These are phyloP conservation scores for Chondrilla cf. caribensis DNA, from an alignment of 37 sponge, comb jelly and placozoan genomes.

Conservation along the genomic window DNA sequence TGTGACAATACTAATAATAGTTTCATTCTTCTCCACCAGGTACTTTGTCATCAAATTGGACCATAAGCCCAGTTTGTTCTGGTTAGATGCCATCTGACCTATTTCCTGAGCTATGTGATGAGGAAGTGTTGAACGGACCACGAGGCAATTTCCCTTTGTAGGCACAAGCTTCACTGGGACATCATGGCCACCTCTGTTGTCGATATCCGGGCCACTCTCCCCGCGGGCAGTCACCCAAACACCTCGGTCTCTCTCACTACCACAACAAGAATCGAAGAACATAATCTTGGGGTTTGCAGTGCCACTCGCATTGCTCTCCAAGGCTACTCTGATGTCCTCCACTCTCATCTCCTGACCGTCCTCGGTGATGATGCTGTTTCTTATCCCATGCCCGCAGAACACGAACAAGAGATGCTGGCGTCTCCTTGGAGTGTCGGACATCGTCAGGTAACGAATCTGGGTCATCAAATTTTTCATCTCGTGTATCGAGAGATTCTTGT, in stretches of 20 bases:
- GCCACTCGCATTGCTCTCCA: background rate
- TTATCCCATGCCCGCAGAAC: conserved; percentile 7
- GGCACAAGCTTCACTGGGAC: background rate
- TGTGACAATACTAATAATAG: background rate
- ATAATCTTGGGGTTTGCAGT: background rate
- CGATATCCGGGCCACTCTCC: background rate
- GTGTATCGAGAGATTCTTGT: background rate
- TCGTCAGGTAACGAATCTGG: background rate
- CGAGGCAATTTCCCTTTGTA: conserved; percentile 31
- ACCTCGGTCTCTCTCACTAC: background rate
- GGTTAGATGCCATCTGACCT: background rate
- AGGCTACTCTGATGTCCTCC: background rate
- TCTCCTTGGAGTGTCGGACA: background rate
- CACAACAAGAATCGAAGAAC: conserved; percentile 20
- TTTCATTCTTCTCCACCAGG: background rate
- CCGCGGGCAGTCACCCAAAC: background rate
- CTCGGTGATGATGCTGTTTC: background rate
- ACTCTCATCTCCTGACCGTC: background rate
- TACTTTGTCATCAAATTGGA: background rate
- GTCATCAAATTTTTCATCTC: background rate
- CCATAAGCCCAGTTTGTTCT: background rate
- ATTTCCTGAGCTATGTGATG: conserved; percentile 31
- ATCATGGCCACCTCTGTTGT: background rate
- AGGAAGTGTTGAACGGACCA: conserved; percentile 42
- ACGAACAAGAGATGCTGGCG: conserved; percentile 8